These are phyloP conservation scores for Podargus strigoides DNA, from an alignment of 2,797 vertebrate genomes.

Conservation along the genomic window DNA sequence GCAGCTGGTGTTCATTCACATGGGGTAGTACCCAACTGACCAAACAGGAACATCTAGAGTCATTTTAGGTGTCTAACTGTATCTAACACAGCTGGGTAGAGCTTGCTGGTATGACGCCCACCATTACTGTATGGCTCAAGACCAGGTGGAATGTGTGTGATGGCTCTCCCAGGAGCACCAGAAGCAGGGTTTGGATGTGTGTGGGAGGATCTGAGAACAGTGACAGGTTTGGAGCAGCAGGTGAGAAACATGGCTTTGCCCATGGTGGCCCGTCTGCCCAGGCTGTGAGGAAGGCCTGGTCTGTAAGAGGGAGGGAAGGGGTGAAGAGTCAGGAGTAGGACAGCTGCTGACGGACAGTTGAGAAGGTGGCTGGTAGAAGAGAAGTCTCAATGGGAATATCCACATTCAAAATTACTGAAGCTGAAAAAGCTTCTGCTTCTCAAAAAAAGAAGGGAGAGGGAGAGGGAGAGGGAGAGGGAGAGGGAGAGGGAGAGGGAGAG, in stretches of 20 bases:
- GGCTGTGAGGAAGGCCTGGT: background rate
- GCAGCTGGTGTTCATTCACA: background rate
- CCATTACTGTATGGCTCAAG: background rate
- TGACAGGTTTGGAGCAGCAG: background rate
- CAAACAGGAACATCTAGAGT: background rate
- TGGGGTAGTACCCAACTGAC: background rate
- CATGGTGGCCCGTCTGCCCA: background rate
- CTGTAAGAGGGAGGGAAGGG: background rate
- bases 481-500: rapidly evolving
- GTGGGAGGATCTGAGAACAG: background rate
- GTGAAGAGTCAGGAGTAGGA: background rate
- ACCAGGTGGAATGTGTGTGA: background rate
- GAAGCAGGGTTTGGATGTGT: background rate
- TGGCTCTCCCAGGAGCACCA: background rate
- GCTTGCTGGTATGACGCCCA: background rate
- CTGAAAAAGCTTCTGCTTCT: background rate
- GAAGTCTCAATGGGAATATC: background rate
- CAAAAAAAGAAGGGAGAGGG: too few relatives aligned
- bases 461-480: rapidly evolving
- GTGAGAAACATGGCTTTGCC: background rate
- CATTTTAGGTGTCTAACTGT: background rate
- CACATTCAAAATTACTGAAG: background rate
- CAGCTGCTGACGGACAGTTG: background rate
- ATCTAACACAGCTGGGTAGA: background rate
- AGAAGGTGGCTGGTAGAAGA: background rate